phyloP scores from a whole-genome alignment of 2,797 vertebrate genomes.

The Bradypodion pumilum region DNA sequence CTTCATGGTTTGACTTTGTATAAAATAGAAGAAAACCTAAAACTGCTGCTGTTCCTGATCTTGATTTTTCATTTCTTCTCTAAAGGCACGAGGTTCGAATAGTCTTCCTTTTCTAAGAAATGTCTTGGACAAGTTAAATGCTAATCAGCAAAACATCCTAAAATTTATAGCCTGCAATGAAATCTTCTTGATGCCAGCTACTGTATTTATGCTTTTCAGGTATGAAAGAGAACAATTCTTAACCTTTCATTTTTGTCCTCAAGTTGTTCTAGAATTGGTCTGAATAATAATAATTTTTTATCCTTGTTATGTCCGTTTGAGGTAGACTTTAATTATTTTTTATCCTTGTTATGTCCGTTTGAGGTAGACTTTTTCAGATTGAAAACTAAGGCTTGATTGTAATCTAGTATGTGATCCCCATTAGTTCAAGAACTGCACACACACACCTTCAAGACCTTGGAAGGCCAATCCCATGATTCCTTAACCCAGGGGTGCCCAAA shows the following conservation, averaged over 20 bases:
- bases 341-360: neutral
- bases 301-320: neutral
- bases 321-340: neutral
- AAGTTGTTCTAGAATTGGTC: neutral
- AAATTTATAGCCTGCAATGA: constrained; percentile 99
- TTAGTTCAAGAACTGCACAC: no score
- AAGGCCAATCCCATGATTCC: no score
- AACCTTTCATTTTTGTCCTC: neutral
- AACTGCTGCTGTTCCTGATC: constrained; percentile 42
- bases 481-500: no score
- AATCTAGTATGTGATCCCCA: no score
- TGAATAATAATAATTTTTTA: neutral
- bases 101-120: constrained; percentile 90
- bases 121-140: constrained; percentile 89
- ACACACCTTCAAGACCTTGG: no score
- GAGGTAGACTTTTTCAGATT: neutral
- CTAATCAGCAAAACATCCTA: constrained; percentile 97
- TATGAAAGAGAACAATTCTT: constrained; percentile 67
- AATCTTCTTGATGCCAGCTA: constrained; percentile 98
- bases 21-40: constrained; percentile 22
- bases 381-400: neutral
- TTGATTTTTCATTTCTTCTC: constrained; percentile 21
- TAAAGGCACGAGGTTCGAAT: constrained; percentile 87
- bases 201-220: constrained; percentile 97
- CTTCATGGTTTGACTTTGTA: neutral